Base-by-base conservation (phyloP, 1,140 invertebrate species). In the Euwallacea fornicatus region DNA sequence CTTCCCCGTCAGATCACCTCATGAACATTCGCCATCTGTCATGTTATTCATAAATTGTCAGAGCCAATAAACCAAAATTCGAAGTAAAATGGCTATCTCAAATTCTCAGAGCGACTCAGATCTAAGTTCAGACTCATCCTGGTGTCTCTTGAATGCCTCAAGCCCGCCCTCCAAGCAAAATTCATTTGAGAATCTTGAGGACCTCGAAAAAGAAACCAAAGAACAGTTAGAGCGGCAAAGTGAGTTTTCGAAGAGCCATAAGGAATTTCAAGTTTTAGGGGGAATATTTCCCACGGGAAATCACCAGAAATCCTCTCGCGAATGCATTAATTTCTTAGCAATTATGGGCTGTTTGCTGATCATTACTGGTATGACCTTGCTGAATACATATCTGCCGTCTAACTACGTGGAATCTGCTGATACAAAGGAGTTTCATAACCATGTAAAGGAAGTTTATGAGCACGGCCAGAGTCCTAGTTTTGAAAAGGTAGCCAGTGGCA, bases 61-160 rank as follows among this genome's bases (percentile, higher is more conserved):
- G 42, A 55, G 41, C 41, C 11, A 58, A 44, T 53, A 68, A 13
- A 59, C 50, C 61, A 43, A 70, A 70, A 70, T 56, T 64, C 47
- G 9, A 58, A 64, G 9, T 64, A 55, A 15, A 54, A 71, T 71
- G 69, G 6, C 33, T 11, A 44, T 43, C 11, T 13, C 7, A 7
- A 53, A n/a, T n/a, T 55, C 43, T 2, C 60, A 71, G 53, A 70
- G 44, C n/a, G 64, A 71, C 21, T 66, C 66, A 9, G 70, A 72
- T 43, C 2, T 67, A 11, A 69, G 66, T 63, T 72, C 70, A 6
- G 66, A 69, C 43, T 72, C 74, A 43, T 75, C 74, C 10, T 75
- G 74, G 74, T 67, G 64, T 4, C 7, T 75, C 15, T 15, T 75
- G 21, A 59, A 58, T 53, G 58, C 58, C 4, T 67, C 70, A 9